Evolutionary conservation across 1,140 invertebrate species (phyloP).

Genomic region (Drosophila sulfurigaster): DNA sequence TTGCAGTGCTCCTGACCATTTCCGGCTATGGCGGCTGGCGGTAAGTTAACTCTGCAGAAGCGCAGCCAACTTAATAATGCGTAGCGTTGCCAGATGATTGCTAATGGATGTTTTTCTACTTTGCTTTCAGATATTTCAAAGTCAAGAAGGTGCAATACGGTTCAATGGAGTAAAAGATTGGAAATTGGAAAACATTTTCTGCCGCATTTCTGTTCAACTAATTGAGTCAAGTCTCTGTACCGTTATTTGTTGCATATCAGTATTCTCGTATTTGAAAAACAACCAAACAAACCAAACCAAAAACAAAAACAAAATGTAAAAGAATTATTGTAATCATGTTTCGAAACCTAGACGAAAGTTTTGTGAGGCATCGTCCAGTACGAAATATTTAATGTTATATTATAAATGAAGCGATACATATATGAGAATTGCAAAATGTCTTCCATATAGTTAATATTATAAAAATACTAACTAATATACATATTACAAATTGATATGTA

Average conservation of each 20-base stretch:
- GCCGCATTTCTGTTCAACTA: slow-evolving; percentile 58
- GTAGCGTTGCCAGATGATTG: background rate
- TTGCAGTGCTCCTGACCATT: slow-evolving; percentile 91
- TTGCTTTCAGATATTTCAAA: slow-evolving; percentile 91
- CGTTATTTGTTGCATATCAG: slow-evolving; percentile 45
- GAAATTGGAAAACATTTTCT: background rate
- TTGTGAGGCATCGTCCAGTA: slow-evolving; percentile 24
- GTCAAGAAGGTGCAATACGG: slow-evolving; percentile 96
- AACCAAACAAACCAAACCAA: background rate
- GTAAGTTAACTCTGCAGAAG: slow-evolving; percentile 48
- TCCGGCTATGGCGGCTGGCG: slow-evolving; percentile 91
- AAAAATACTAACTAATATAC: slow-evolving; percentile 54
- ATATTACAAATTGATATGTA: slow-evolving; percentile 53
- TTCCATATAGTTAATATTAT: slow-evolving; percentile 83
- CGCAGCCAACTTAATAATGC: slow-evolving; percentile 6
- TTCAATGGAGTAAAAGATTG: slow-evolving; percentile 92
- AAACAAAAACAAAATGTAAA: slow-evolving; percentile 2
- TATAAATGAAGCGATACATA: slow-evolving; percentile 55
- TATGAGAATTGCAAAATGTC: slow-evolving; percentile 81
- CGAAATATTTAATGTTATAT: slow-evolving; percentile 26
- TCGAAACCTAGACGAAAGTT: slow-evolving; percentile 28
- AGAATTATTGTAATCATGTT: slow-evolving; percentile 40
- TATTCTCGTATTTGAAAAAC: slow-evolving; percentile 28
- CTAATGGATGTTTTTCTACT: background rate
- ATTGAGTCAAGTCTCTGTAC: slow-evolving; percentile 25